phyloP scores from a whole-genome alignment of 2,797 vertebrate genomes.

The Smutsia gigantea region DNA sequence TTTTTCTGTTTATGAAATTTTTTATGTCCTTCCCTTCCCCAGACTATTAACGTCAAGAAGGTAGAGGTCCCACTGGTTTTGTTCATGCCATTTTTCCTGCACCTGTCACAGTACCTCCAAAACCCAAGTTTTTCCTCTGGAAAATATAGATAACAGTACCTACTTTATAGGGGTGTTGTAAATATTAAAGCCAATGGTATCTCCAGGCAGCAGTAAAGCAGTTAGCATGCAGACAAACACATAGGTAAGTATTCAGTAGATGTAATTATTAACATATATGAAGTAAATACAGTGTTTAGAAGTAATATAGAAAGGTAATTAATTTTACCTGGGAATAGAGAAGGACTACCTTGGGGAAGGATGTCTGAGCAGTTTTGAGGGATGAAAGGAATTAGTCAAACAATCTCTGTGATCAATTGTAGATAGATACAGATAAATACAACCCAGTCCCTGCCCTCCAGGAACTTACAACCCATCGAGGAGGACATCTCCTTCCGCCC shows the following conservation, averaged over 20 bases:
- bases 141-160: not conserved
- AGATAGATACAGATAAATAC: not conserved
- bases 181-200: not conserved
- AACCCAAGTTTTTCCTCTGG: not conserved
- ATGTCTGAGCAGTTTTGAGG: not conserved
- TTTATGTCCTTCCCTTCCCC: not conserved
- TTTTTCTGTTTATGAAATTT: conserved; percentile 1
- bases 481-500: not conserved
- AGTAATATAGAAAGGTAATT: not conserved
- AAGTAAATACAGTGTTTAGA: not conserved
- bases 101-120: not conserved
- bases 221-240: not conserved
- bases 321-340: not conserved
- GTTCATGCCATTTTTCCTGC: not conserved
- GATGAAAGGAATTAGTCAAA: not conserved
- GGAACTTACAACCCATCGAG: not conserved
- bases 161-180: not conserved
- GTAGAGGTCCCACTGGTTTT: not conserved
- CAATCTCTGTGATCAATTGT: not conserved
- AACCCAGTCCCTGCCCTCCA: not conserved
- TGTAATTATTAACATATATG: not conserved
- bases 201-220: not conserved
- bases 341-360: not conserved
- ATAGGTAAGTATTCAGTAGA: not conserved
- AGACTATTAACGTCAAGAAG: not conserved